A percentile compares a stretch with the other conserved stretches of the same genome.
These are phyloP conservation scores for Actenoides hombroni DNA, from an alignment of 2,113 vertebrate genomes.

Conservation along the genomic window DNA sequence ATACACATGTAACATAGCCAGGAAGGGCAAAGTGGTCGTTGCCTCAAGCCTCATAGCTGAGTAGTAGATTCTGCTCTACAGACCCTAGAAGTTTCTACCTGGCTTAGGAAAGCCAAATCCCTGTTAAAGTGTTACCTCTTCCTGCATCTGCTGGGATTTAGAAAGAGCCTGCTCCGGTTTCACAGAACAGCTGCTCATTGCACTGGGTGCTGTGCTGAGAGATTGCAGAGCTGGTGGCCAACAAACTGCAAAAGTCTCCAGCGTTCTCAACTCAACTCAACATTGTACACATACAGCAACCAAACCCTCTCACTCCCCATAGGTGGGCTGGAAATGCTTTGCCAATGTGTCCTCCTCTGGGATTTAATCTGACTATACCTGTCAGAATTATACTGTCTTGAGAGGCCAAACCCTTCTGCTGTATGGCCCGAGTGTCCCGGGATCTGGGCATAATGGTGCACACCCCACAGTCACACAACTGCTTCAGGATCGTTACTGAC, in stretches of 20 bases:
- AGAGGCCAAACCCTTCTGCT: not conserved
- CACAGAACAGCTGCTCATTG: not conserved
- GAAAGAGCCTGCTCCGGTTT: not conserved
- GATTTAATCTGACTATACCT: not conserved
- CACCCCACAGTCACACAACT: accelerated
- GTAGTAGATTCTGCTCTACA: not conserved
- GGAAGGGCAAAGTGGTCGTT: not conserved
- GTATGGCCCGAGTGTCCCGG: accelerated
- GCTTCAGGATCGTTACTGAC: not conserved
- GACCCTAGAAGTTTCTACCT: not conserved
- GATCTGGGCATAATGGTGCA: not conserved
- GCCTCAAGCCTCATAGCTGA: not conserved
- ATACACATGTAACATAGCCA: not conserved
- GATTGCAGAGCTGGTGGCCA: not conserved
- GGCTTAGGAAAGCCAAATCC: not conserved
- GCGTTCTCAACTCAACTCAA: not conserved
- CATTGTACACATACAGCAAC: not conserved
- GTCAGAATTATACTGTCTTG: not conserved
- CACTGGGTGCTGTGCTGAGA: not conserved
- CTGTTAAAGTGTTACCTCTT: not conserved
- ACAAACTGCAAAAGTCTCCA: not conserved
- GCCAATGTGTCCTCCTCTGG: not conserved
- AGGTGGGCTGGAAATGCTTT: not conserved
- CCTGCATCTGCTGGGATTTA: not conserved
- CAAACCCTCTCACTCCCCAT: not conserved